Evolutionary conservation across 2,888 invertebrate genomes (phyloP).

Genomic region (Drosophila multiciliata): DNA sequence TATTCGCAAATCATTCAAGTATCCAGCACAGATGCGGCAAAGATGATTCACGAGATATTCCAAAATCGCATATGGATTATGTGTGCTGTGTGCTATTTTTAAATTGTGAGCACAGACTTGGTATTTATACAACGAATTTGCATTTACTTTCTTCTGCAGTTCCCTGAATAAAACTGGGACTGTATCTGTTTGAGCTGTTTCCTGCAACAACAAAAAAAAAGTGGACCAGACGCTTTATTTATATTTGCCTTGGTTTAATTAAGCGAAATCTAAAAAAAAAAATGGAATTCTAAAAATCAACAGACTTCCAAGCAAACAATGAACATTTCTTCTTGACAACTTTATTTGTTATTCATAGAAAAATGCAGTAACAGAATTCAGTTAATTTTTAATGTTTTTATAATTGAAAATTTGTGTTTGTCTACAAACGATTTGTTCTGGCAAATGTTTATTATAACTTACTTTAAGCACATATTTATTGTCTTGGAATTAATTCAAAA

Average conservation of each 20-base stretch:
- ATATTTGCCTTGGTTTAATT: neutral
- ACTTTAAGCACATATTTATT: neutral
- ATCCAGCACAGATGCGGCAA: conserved; percentile 33
- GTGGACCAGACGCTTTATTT: neutral
- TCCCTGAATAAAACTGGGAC: conserved; percentile 1
- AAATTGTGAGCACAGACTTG: conserved; percentile 31
- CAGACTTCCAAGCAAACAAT: neutral
- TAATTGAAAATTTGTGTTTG: neutral
- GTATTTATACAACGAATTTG: conserved; percentile 13
- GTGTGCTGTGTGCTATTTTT: conserved; percentile 41
- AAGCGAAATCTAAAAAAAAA: neutral
- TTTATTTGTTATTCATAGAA: neutral
- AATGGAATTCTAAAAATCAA: neutral
- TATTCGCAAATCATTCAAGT: conserved; percentile 30
- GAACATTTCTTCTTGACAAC: neutral
- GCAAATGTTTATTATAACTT: neutral
- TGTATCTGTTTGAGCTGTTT: conserved; percentile 6
- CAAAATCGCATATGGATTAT: conserved; percentile 49
- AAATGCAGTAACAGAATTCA: neutral
- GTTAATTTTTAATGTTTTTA: neutral
- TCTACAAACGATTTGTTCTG: neutral
- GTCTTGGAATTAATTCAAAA: neutral
- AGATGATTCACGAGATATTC: conserved; percentile 56
- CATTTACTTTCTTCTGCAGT: neutral
- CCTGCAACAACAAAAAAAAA: neutral